These are phyloP conservation scores for Temnothorax unifasciatus DNA, from an alignment of 2,888 invertebrate genomes.

Conservation along the genomic window DNA sequence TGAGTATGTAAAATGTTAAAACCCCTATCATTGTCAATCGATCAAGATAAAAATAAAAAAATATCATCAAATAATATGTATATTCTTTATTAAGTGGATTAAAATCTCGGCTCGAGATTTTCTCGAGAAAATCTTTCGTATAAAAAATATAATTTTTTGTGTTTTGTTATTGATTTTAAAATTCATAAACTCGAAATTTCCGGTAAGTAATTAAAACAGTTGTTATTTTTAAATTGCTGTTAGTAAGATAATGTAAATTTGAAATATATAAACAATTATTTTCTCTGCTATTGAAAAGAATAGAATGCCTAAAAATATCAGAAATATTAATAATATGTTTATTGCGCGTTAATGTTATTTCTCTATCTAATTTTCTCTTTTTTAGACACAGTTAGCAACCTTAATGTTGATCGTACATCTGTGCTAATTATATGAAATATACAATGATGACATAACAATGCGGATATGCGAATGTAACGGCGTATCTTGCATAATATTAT, in stretches of 20 bases:
- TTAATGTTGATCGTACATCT: neutral
- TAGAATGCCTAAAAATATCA: neutral
- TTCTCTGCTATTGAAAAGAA: neutral
- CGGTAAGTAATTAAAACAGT: neutral
- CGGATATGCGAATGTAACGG: no score
- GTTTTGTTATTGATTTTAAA: neutral
- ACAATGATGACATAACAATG: neutral
- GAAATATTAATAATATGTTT: neutral
- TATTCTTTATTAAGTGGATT: neutral
- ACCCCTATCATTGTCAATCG: neutral
- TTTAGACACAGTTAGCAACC: neutral
- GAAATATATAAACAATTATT: neutral
- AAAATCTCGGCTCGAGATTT: neutral
- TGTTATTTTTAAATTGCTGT: neutral
- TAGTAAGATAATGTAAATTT: neutral
- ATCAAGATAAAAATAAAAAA: neutral
- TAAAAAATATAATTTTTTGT: neutral
- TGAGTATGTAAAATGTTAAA: neutral
- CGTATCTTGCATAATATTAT: neutral
- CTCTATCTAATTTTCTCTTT: neutral
- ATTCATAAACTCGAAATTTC: neutral
- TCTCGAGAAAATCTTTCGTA: neutral
- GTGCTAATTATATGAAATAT: neutral
- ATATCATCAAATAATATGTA: neutral
- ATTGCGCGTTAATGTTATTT: neutral